Conservation (phyloP, 2,888 invertebrate species). For the Thumatha senex region DNA sequence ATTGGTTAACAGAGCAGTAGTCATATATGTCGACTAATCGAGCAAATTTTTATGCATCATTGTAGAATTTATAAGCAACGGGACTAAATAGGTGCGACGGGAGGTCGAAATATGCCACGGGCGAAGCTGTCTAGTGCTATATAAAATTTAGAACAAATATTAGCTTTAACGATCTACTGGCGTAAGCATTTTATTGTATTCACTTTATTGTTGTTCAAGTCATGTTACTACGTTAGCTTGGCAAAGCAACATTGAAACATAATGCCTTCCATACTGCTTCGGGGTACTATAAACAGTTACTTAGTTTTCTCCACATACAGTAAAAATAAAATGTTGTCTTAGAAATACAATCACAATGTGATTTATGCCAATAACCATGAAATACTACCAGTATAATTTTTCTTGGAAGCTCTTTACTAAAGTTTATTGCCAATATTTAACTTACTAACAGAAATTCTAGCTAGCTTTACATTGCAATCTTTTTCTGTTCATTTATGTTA, state of each 20-base stretch:
- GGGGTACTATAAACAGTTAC: conserved; percentile 33
- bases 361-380: conserved; percentile 9
- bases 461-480: not conserved
- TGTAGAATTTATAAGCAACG: no score
- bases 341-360: conserved; percentile 17
- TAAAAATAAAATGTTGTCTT: conserved; percentile 12
- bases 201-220: conserved; percentile 7
- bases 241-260: conserved; percentile 33
- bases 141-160: no score
- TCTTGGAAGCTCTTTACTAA: conserved; percentile 6
- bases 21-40: no score
- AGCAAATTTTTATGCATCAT: no score
- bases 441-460: conserved; percentile 3
- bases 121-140: no score
- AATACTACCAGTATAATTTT: conserved; percentile 8
- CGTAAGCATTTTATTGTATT: no score
- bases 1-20: no score
- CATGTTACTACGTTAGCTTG: conserved; percentile 11
- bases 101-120: no score
- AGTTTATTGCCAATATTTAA: conserved; percentile 1
- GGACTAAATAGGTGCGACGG: no score
- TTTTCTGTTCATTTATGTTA: not conserved
- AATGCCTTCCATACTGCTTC: conserved; percentile 27
- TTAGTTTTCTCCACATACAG: conserved; percentile 16
- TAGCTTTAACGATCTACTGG: no score